Evolutionary conservation across 2,888 invertebrate genomes (phyloP).

Genomic region (Linyphia triangularis): DNA sequence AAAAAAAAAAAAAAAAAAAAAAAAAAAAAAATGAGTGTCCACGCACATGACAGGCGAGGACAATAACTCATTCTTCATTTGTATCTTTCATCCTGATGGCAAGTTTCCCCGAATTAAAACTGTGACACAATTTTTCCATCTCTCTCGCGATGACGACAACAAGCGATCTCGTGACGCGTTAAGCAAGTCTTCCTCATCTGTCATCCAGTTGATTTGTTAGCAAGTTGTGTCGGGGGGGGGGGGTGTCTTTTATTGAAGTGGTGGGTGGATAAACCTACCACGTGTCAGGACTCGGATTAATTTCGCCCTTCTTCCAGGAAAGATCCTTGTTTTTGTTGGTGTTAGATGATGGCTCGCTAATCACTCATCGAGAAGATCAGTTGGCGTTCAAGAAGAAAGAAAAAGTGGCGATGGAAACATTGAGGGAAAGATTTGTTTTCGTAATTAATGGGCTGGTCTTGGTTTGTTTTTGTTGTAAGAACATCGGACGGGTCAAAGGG

Average conservation of each 20-base stretch:
- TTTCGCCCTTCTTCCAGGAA: conserved; percentile 46
- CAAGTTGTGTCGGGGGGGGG: neutral
- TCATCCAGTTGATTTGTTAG: conserved; percentile 67
- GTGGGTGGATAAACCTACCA: conserved; percentile 26
- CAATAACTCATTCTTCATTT: conserved; percentile 58
- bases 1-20: no score
- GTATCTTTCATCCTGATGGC: conserved; percentile 30
- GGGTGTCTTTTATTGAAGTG: conserved; percentile 38
- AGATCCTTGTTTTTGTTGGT: conserved; percentile 26
- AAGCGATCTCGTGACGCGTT: conserved; percentile 53
- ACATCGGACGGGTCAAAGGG: neutral
- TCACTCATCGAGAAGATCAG: conserved; percentile 38
- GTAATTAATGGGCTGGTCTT: conserved; percentile 14
- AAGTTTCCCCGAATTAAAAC: conserved; percentile 39
- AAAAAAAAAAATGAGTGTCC: no score
- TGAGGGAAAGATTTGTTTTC: conserved; percentile 12
- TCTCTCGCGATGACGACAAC: conserved; percentile 17
- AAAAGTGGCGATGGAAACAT: neutral
- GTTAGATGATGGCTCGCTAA: conserved; percentile 26
- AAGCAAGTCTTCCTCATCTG: conserved; percentile 59
- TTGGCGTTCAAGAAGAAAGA: neutral
- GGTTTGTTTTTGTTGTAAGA: conserved; percentile 26
- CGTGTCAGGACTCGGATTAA: conserved; percentile 56
- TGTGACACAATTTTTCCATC: neutral
- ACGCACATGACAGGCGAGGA: conserved; percentile 44